Percentiles rank a stretch among this genome's conserved stretches.
phyloP scores from a whole-genome alignment of 2,113 vertebrate genomes.

The Strix aluco region DNA sequence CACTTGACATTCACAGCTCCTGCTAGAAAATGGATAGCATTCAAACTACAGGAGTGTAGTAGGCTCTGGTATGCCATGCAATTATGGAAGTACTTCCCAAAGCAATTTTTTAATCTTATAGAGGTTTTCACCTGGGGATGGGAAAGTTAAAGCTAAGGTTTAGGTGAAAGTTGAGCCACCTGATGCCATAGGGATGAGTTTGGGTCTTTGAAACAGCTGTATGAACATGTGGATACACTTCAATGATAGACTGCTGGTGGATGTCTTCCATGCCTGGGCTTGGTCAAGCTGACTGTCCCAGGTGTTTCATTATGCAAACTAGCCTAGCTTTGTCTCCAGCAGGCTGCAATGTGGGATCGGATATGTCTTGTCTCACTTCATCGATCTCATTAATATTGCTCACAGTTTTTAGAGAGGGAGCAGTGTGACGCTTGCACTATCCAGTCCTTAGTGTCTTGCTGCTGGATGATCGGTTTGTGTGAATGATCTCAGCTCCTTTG shows the following conservation, averaged over 20 bases:
- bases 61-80: neutral
- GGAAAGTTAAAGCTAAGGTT: neutral
- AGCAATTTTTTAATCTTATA: neutral
- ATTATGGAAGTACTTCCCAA: neutral
- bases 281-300: neutral
- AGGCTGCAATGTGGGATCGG: neutral
- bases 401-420: neutral
- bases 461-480: neutral
- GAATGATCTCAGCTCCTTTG: neutral
- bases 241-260: neutral
- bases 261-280: neutral
- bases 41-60: neutral
- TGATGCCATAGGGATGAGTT: neutral
- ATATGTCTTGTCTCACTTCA: neutral
- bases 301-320: neutral
- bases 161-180: neutral
- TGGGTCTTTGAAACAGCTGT: neutral
- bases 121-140: neutral
- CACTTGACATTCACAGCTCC: constrained; percentile 43
- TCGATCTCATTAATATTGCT: neutral
- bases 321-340: neutral
- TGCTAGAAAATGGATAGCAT: neutral
- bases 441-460: neutral
- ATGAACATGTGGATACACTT: neutral
- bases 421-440: neutral